Conservation (phyloP, 2,113 vertebrate genomes). For the Neodon shergylaensis region DNA sequence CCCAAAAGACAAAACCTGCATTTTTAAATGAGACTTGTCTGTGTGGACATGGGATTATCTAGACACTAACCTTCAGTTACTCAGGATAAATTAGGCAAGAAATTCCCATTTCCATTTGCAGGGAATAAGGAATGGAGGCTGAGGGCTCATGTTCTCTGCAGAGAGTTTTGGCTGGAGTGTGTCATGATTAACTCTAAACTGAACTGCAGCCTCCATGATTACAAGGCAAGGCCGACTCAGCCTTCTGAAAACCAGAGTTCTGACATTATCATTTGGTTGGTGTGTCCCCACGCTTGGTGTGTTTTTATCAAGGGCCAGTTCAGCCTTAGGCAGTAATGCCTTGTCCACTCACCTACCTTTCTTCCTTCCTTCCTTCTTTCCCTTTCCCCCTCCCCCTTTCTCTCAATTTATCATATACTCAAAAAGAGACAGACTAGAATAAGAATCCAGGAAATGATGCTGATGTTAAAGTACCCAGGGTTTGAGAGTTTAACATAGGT, state of each 20-base stretch:
- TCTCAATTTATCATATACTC: not conserved
- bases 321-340: not conserved
- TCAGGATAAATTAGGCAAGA: not conserved
- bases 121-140: not conserved
- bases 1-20: not conserved
- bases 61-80: not conserved
- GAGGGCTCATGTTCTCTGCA: not conserved
- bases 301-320: not conserved
- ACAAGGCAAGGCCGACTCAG: not conserved
- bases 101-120: not conserved
- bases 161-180: not conserved
- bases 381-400: rapidly evolving
- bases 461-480: slow-evolving; percentile 15
- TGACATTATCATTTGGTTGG: not conserved
- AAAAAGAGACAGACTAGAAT: slow-evolving; percentile 13
- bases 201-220: not conserved
- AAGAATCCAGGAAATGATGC: slow-evolving; percentile 26
- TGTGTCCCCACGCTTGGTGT: not conserved
- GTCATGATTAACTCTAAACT: not conserved
- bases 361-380: not conserved
- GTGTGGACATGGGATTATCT: not conserved
- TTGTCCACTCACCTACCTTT: not conserved
- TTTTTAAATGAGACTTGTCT: not conserved
- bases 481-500: not conserved
- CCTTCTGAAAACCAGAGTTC: not conserved